These are phyloP conservation scores for Saxidomus purpurata DNA, from an alignment of 1,140 invertebrate species.

Conservation along the genomic window DNA sequence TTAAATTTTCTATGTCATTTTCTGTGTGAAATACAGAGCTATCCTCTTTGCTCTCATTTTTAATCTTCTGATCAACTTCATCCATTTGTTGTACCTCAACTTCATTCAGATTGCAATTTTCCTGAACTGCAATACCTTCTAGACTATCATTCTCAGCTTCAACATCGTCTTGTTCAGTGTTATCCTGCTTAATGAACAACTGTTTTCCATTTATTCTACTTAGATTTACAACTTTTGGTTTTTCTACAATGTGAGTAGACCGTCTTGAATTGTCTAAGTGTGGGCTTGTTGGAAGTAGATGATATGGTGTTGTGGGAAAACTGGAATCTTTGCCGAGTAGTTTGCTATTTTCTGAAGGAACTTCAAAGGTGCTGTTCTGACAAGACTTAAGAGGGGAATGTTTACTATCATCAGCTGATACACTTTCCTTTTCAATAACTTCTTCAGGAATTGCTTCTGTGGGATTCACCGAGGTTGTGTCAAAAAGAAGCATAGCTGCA, in stretches of 20 bases:
- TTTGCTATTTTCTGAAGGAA: constrained; percentile 27
- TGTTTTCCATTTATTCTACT: constrained; percentile 55
- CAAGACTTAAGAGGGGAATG: not conserved
- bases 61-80: not conserved
- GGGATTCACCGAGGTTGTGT: not conserved
- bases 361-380: constrained; percentile 56
- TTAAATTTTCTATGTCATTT: no score
- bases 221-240: constrained; percentile 76
- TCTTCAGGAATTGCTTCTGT: constrained; percentile 12
- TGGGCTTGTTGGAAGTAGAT: constrained; percentile 77
- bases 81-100: not conserved
- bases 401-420: not conserved
- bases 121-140: not conserved
- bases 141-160: not conserved
- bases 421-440: not conserved
- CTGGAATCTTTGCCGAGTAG: constrained; percentile 45
- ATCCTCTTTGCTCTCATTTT: not conserved
- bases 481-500: not conserved
- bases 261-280: constrained; percentile 74
- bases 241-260: constrained; percentile 79
- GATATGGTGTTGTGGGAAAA: constrained; percentile 71
- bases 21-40: not conserved
- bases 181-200: constrained; percentile 56
- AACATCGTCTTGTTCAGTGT: not conserved
- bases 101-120: no score